phyloP scores from a whole-genome alignment of 2,113 vertebrate species.

The Mixornis gularis region DNA sequence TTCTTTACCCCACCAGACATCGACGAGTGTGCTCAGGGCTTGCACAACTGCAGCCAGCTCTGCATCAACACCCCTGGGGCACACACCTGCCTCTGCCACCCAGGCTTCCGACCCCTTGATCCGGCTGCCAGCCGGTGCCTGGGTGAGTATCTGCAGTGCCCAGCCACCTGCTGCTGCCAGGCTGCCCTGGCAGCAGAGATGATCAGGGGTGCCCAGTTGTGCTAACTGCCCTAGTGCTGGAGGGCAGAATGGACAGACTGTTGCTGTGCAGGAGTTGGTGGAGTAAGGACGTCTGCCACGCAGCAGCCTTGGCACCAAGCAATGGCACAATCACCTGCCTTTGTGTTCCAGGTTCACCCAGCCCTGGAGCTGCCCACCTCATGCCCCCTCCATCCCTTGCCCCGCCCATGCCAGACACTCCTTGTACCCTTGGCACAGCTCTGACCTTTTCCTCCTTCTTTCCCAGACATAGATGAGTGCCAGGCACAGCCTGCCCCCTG shows the following conservation, averaged over 20 bases:
- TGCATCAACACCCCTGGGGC: constrained; percentile 40
- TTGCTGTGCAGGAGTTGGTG: neutral
- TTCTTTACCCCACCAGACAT: constrained; percentile 19
- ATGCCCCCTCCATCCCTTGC: neutral
- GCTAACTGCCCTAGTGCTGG: neutral
- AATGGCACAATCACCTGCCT: neutral
- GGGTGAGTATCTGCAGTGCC: constrained; percentile 15
- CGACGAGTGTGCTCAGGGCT: constrained; percentile 36
- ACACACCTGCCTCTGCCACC: neutral
- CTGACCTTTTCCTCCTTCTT: neutral
- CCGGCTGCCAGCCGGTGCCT: neutral
- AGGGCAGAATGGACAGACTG: neutral
- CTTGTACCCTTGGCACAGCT: neutral
- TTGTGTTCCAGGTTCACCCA: neutral
- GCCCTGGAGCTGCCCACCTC: neutral
- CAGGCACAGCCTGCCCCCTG: constrained; percentile 7
- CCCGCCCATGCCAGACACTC: neutral
- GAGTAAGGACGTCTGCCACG: neutral
- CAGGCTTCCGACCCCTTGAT: neutral
- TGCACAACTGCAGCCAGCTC: constrained; percentile 47
- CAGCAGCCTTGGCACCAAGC: neutral
- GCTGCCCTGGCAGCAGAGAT: neutral
- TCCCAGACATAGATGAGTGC: constrained; percentile 49
- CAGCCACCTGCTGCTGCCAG: rapidly evolving
- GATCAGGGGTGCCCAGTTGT: neutral